Evolutionary conservation across 2,797 vertebrate species (phyloP).

Genomic region (Chelonia mydas): DNA sequence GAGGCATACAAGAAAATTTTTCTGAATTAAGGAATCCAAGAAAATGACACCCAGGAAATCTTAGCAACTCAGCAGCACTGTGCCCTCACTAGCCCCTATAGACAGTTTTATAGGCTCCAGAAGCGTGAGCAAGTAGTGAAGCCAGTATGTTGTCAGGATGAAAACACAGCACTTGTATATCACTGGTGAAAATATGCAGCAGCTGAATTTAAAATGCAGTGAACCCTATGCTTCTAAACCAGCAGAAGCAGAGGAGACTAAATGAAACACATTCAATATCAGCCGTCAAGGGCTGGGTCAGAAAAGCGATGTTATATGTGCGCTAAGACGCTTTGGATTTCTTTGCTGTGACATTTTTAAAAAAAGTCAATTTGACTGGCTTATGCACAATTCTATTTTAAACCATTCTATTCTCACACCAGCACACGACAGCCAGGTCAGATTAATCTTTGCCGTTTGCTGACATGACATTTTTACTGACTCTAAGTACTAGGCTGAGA

Average conservation of each 20-base stretch:
- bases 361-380: constrained; percentile 73
- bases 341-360: constrained; percentile 62
- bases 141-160: constrained; percentile 46
- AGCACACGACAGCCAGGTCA: constrained; percentile 59
- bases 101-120: background rate
- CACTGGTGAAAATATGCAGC: constrained; percentile 35
- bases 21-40: constrained; percentile 10
- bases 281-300: constrained; percentile 47
- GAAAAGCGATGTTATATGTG: constrained; percentile 40
- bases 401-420: constrained; percentile 64
- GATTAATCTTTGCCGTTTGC: constrained; percentile 65
- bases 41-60: background rate
- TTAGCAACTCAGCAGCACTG: background rate
- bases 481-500: constrained; percentile 52
- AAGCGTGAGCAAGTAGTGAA: background rate
- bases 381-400: constrained; percentile 71
- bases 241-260: constrained; percentile 37
- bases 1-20: background rate
- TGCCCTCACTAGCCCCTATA: rapidly evolving
- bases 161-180: constrained; percentile 44
- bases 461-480: constrained; percentile 67
- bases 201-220: constrained; percentile 29
- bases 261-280: constrained; percentile 41
- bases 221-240: constrained; percentile 9
- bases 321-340: constrained; percentile 53